phyloP scores from a whole-genome alignment of 1,140 invertebrate genomes.

The Plectrocnemia conspersa region DNA sequence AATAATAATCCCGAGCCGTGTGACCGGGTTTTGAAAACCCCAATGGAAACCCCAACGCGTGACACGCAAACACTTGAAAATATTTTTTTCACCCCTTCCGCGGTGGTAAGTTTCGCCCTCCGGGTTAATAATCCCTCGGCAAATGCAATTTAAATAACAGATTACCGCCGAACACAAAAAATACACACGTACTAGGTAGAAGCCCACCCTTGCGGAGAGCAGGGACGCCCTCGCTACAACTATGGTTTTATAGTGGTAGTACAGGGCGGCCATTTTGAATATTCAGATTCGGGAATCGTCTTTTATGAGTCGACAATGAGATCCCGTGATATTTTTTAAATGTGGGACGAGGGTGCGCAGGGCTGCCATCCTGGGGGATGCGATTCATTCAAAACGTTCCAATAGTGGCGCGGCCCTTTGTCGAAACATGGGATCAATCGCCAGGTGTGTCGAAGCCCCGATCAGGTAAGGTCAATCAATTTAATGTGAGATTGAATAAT shows the following conservation, averaged over 20 bases:
- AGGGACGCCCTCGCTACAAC: neutral
- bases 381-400: constrained; percentile 12
- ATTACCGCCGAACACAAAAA: constrained; percentile 16
- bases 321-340: constrained; percentile 13
- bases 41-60: neutral
- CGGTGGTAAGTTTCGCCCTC: no score
- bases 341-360: neutral
- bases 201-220: neutral
- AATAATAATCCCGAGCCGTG: constrained; percentile 1
- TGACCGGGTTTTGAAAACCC: no score
- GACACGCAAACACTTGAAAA: neutral
- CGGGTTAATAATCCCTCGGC: constrained; percentile 30
- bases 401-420: constrained; percentile 12
- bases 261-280: constrained; percentile 29
- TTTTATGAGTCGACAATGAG: constrained; percentile 29
- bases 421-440: constrained; percentile 7
- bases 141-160: constrained; percentile 35
- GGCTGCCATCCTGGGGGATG: no score
- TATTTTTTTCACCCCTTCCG: constrained; percentile 11
- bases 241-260: neutral
- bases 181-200: neutral
- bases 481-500: no score
- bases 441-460: constrained; percentile 4
- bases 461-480: no score
- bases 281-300: constrained; percentile 26